These are phyloP conservation scores for Erinaceus europaeus DNA, from an alignment of 2,113 vertebrate species.

Conservation along the genomic window DNA sequence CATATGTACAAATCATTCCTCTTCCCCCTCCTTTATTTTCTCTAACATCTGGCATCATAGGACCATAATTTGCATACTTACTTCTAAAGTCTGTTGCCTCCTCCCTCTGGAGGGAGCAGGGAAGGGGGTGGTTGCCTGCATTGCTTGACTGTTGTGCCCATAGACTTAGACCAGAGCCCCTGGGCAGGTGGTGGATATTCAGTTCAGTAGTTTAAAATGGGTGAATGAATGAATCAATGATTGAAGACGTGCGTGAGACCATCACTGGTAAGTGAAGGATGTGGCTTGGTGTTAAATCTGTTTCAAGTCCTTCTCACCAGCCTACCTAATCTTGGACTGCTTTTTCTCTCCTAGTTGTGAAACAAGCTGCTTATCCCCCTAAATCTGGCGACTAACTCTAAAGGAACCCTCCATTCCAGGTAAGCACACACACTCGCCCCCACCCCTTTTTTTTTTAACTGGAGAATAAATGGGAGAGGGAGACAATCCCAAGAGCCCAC, in stretches of 20 bases:
- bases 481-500: neutral
- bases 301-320: neutral
- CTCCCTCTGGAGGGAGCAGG: neutral
- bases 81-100: no score
- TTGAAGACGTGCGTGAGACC: neutral
- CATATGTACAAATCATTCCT: no score
- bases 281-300: neutral
- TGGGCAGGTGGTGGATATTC: neutral
- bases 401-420: neutral
- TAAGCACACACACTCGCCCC: neutral
- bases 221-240: neutral
- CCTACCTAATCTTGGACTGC: neutral
- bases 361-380: neutral
- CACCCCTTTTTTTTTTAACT: neutral
- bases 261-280: neutral
- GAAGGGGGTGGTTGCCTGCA: neutral
- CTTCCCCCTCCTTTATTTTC: no score
- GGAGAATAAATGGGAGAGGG: neutral
- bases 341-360: neutral
- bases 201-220: neutral
- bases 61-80: no score
- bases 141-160: neutral
- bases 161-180: neutral
- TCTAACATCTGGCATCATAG: no score
- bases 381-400: neutral